Conservation (phyloP, 2,797 vertebrate genomes). For the Eupleurogrammus muticus region DNA sequence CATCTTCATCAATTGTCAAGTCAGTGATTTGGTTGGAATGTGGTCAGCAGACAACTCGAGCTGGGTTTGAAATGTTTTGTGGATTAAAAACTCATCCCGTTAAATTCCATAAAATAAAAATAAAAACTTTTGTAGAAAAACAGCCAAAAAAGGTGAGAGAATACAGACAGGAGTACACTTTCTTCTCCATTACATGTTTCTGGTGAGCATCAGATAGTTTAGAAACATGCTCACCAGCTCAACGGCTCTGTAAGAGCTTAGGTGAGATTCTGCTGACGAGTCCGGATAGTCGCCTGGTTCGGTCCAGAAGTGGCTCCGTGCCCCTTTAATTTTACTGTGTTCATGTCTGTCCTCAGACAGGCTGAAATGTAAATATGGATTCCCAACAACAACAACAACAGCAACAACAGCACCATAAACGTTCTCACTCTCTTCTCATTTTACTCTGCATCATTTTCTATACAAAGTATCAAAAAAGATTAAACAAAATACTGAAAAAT, state of each 20-base stretch:
- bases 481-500: conserved; percentile 80
- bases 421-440: conserved; percentile 54
- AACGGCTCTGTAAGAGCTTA: not conserved
- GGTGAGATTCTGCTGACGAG: not conserved
- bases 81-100: not conserved
- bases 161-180: not conserved
- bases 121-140: not conserved
- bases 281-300: not conserved
- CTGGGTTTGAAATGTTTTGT: not conserved
- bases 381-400: conserved; percentile 62
- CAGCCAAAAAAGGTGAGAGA: not conserved
- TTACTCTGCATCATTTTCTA: conserved; percentile 73
- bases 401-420: conserved; percentile 60
- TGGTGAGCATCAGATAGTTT: not conserved
- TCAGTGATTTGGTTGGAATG: conserved; percentile 3
- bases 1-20: too few relatives aligned
- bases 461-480: conserved; percentile 84
- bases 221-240: not conserved
- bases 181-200: not conserved
- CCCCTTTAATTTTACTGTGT: conserved; percentile 58
- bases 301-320: conserved; percentile 12
- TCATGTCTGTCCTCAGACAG: conserved; percentile 56
- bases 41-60: not conserved
- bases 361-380: conserved; percentile 67
- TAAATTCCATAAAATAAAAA: not conserved